These are phyloP conservation scores for Osmerus mordax DNA, from an alignment of 2,113 vertebrate species.

Conservation along the genomic window DNA sequence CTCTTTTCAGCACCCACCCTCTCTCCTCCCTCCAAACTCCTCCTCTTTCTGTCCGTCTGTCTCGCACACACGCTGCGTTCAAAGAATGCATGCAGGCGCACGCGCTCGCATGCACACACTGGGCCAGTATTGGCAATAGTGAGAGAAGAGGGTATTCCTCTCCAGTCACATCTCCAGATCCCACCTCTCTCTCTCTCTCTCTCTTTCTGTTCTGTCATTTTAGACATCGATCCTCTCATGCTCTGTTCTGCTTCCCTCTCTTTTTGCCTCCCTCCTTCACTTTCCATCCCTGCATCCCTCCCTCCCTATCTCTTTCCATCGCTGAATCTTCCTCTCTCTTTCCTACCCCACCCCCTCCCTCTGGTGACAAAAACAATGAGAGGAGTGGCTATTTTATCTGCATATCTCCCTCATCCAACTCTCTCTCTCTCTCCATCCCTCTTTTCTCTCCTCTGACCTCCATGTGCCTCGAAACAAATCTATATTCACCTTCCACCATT, in stretches of 20 bases:
- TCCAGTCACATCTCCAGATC: conserved; percentile 19
- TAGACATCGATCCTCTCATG: background rate
- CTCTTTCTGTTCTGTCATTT: background rate
- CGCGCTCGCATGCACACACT: conserved; percentile 16
- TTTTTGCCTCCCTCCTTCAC: background rate
- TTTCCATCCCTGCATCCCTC: background rate
- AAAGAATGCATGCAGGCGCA: conserved; percentile 25
- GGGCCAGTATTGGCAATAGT: conserved; percentile 31
- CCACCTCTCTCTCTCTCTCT: background rate
- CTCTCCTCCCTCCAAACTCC: conserved; percentile 14
- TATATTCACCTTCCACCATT: background rate
- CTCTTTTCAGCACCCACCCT: conserved; percentile 3
- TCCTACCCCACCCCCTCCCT: background rate
- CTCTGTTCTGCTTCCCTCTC: background rate
- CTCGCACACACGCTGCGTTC: conserved; percentile 24
- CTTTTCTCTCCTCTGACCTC: conserved; percentile 16
- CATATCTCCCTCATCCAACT: background rate
- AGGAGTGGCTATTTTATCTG: conserved; percentile 18
- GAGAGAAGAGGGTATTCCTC: conserved; percentile 51
- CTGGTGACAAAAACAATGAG: background rate
- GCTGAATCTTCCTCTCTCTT: background rate
- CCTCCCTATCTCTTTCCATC: background rate
- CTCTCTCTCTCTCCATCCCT: conserved; percentile 10
- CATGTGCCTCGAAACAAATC: conserved; percentile 15
- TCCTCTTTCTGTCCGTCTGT: conserved; percentile 4